Evolutionary conservation across 2,888 invertebrate genomes (phyloP).

Genomic region (Agrilus biguttatus): DNA sequence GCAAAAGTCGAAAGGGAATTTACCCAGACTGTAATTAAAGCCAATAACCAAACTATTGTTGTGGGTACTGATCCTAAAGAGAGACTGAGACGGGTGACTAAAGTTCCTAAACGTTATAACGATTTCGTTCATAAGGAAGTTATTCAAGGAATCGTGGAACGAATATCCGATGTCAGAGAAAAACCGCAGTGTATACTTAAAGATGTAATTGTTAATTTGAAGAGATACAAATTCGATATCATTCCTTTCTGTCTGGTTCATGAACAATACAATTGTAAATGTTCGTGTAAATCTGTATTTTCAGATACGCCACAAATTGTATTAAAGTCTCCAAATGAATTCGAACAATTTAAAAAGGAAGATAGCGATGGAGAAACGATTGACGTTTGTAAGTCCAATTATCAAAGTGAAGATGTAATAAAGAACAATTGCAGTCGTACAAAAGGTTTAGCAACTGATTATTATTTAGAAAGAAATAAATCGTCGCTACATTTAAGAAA

Average conservation of each 20-base stretch:
- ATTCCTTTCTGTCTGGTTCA: slow-evolving; percentile 54
- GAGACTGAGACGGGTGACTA: slow-evolving; percentile 40
- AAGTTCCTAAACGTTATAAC: slow-evolving; percentile 45
- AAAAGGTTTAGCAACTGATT: slow-evolving; percentile 11
- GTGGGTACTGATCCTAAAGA: slow-evolving; percentile 38
- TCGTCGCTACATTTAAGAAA: neutral
- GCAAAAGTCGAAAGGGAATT: slow-evolving; percentile 59
- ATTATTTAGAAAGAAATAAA: slow-evolving; percentile 10
- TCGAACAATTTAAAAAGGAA: neutral
- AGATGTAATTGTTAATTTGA: slow-evolving; percentile 7
- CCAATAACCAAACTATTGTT: slow-evolving; percentile 48
- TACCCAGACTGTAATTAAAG: slow-evolving; percentile 53
- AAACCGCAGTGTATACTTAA: slow-evolving; percentile 8
- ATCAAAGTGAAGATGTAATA: neutral
- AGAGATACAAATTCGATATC: slow-evolving; percentile 28
- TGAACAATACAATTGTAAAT: slow-evolving; percentile 49
- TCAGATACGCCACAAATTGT: neutral
- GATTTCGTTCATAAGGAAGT: slow-evolving; percentile 30
- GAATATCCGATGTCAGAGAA: slow-evolving; percentile 2
- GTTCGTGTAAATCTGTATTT: slow-evolving; percentile 15
- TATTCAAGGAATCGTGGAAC: neutral
- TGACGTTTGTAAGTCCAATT: neutral
- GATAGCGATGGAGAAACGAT: no score
- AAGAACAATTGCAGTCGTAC: slow-evolving; percentile 4
- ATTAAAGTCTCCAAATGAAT: neutral